phyloP scores from a whole-genome alignment of 2,888 invertebrate species.

The Galerucella calmariensis region DNA sequence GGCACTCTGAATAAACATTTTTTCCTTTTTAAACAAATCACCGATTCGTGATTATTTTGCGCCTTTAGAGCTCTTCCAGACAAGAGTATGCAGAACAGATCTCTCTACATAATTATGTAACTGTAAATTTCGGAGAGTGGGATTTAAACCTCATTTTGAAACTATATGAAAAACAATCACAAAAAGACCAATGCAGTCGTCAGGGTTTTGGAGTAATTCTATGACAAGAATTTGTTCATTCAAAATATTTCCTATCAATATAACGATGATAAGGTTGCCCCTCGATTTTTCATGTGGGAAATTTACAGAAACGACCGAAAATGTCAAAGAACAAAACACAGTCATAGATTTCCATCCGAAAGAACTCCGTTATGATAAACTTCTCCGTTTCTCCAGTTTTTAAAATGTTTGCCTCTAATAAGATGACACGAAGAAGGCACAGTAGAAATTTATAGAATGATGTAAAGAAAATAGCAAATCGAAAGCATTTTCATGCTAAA shows the following conservation, averaged over 20 bases:
- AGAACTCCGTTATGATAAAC: background rate
- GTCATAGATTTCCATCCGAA: background rate
- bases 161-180: too few relatives aligned
- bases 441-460: background rate
- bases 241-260: too few relatives aligned
- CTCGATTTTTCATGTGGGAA: too few relatives aligned
- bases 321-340: too few relatives aligned
- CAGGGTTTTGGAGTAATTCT: too few relatives aligned
- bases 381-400: background rate
- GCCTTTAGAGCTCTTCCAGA: background rate
- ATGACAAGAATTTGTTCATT: too few relatives aligned
- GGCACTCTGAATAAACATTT: constrained; percentile 16
- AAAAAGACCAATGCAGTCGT: too few relatives aligned
- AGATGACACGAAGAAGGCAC: background rate
- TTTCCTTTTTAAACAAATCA: background rate
- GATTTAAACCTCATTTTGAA: too few relatives aligned
- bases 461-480: background rate
- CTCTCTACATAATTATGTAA: too few relatives aligned
- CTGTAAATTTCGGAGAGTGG: too few relatives aligned
- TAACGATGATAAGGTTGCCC: too few relatives aligned
- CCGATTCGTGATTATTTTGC: background rate
- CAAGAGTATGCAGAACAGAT: background rate
- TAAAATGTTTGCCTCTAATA: background rate
- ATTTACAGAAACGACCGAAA: too few relatives aligned
- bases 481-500: background rate